phyloP scores from a whole-genome alignment of 2,888 invertebrate genomes.

The Drosophila suboccidentalis region DNA sequence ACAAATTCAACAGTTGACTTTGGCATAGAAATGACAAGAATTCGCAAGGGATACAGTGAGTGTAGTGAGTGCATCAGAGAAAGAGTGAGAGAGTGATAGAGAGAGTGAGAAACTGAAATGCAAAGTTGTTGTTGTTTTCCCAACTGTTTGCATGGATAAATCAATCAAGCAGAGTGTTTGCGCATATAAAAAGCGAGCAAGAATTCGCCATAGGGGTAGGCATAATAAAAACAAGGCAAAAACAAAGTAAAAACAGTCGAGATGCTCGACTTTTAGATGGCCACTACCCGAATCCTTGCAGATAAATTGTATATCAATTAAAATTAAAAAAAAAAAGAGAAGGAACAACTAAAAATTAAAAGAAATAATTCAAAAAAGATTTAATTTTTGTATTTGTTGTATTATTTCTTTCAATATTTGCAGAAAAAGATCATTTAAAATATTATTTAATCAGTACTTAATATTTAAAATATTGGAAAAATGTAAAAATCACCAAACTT shows the following conservation, averaged over 20 bases:
- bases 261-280: neutral
- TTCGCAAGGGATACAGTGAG: constrained; percentile 11
- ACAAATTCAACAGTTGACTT: constrained; percentile 1
- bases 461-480: too few relatives aligned
- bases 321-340: neutral
- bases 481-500: too few relatives aligned
- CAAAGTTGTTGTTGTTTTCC: constrained; percentile 12
- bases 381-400: too few relatives aligned
- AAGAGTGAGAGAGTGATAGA: neutral
- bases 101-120: constrained; percentile 1
- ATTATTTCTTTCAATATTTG: too few relatives aligned
- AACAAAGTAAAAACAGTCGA: neutral
- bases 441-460: too few relatives aligned
- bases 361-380: too few relatives aligned
- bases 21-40: neutral
- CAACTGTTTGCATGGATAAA: constrained; percentile 67
- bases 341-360: neutral
- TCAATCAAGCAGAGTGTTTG: constrained; percentile 76
- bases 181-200: constrained; percentile 45
- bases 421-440: too few relatives aligned
- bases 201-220: constrained; percentile 37
- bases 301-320: neutral
- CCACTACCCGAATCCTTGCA: neutral
- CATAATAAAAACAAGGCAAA: constrained; percentile 26
- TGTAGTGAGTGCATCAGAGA: constrained; percentile 8